These are phyloP conservation scores for Ecliptopera silaceata DNA, from an alignment of 2,888 invertebrate species.

Conservation along the genomic window DNA sequence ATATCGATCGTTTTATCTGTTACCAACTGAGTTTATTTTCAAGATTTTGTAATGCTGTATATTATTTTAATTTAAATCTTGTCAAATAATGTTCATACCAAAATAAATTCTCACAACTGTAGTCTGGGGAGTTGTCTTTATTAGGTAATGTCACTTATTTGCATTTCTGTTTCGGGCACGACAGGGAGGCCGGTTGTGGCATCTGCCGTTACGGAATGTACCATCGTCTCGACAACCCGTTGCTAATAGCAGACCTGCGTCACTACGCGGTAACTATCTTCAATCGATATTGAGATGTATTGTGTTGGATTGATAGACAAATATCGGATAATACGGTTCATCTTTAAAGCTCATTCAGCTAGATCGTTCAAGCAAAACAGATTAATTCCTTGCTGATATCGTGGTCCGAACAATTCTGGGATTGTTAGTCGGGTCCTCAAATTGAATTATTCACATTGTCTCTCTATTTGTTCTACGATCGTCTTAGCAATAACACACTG, in stretches of 20 bases:
- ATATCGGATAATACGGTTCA: not conserved
- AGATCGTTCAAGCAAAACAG: too few species aligned
- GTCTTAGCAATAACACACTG: not conserved
- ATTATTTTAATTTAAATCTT: not conserved
- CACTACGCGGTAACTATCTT: not conserved
- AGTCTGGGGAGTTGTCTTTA: constrained; percentile 8
- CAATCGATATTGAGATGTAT: not conserved
- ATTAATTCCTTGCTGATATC: too few species aligned
- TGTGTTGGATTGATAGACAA: not conserved
- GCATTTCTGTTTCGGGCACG: constrained; percentile 43
- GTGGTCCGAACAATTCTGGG: too few species aligned
- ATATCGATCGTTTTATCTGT: too few species aligned
- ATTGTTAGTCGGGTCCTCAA: not conserved
- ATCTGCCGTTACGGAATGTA: constrained; percentile 52
- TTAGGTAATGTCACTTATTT: constrained; percentile 37
- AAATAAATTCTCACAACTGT: not conserved
- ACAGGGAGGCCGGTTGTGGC: constrained; percentile 43
- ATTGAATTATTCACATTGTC: constrained; percentile 1
- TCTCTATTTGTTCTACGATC: not conserved
- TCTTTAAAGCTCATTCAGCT: not conserved
- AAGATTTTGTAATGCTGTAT: not conserved
- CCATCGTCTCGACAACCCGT: constrained; percentile 50
- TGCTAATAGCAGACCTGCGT: constrained; percentile 39
- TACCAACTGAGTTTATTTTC: too few species aligned
- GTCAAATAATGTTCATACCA: not conserved